Base-by-base conservation (phyloP, 2,888 invertebrate genomes). In the Dendrolimus pini region DNA sequence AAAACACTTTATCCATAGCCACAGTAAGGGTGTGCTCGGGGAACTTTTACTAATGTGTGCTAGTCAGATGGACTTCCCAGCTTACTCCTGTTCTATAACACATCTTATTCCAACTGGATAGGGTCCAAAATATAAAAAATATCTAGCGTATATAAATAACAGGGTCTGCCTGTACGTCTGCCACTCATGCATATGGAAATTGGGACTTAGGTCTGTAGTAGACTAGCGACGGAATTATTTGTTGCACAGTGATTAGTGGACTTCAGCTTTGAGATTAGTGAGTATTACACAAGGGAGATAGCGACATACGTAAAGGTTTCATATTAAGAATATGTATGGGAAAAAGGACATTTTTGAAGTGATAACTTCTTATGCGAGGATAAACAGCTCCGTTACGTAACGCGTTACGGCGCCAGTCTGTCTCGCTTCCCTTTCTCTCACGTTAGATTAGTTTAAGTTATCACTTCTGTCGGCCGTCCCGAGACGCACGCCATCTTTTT, bases 41-140 rank as follows among this genome's bases (percentile, higher is more conserved):
- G 82, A 88, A 85, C 85, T 88, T 88, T 89, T 88, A 89, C 88
- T 89, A 89, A 89, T 89, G 85, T 82, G 83, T 80, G 78, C 85
- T 86, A 89, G 89, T 88, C 89, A 89, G 89, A 89, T 89, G 88
- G 88, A 85, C 87, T 85, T 86, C 81, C 73, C 86, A 81, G 85
- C 70, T 68, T 75, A 68, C 62, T 63, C 65, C 65, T 77, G 72
- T 71, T 67, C 75, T 72, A 89, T 82, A 83, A 77, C 69, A 71
- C 67, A 69, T 82, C 75, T 71, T 85, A 80, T 67, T 60, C 60
- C 68, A 64, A 61, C 56, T 69, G 60, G 56, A 73, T 77, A 85
- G 69, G 72, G 85, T 72, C 62, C 71, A 78, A 68, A 78, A 72
- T 78, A 30, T 66, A 70, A 66, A 72, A 71, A 64, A 60, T 60